Percentiles rank a stretch among this genome's conserved stretches.
phyloP scores from a whole-genome alignment of 2,113 vertebrate genomes.

The Chiloscyllium plagiosum region DNA sequence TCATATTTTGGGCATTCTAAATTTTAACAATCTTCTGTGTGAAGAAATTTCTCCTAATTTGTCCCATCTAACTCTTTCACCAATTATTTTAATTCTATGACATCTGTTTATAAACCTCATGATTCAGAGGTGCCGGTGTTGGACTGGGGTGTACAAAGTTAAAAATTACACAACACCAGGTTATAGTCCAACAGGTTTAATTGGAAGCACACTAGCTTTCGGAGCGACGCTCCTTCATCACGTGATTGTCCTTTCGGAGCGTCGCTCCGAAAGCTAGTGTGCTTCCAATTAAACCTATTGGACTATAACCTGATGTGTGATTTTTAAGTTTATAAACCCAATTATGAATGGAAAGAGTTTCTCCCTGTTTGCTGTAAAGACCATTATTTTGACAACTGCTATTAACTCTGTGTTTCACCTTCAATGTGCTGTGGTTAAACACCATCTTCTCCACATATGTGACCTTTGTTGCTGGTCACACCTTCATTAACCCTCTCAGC shows the following conservation, averaged over 20 bases:
- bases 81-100: not conserved
- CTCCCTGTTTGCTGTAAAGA: not conserved
- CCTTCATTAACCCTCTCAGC: not conserved
- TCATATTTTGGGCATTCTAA: not conserved
- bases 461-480: not conserved
- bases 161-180: too few species aligned
- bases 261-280: too few species aligned
- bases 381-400: not conserved
- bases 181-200: too few species aligned
- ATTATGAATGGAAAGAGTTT: not conserved
- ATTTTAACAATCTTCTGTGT: not conserved
- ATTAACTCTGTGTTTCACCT: not conserved
- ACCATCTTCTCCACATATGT: not conserved
- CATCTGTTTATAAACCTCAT: not conserved
- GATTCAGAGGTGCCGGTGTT: too few species aligned
- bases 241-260: too few species aligned
- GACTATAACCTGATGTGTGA: too few species aligned
- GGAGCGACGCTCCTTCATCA: too few species aligned
- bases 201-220: too few species aligned
- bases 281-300: too few species aligned
- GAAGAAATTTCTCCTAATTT: not conserved
- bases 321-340: not conserved
- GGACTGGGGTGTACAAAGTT: too few species aligned
- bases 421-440: not conserved
- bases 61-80: not conserved